These are phyloP conservation scores for Aphelinus atriplicis DNA, from an alignment of 1,140 invertebrate genomes.

Conservation along the genomic window DNA sequence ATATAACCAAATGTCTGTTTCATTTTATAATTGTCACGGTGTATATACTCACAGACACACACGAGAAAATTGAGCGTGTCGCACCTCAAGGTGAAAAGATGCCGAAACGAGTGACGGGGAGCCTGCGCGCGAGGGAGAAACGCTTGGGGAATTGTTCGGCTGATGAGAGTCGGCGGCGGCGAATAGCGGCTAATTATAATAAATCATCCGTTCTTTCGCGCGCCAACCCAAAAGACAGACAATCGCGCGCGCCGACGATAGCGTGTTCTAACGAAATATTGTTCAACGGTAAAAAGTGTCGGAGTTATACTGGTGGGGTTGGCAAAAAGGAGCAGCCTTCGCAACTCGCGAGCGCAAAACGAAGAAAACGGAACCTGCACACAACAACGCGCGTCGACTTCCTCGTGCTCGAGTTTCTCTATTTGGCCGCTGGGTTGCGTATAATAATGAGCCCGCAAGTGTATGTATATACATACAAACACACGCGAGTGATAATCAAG, in stretches of 20 bases:
- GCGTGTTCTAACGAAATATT: background rate
- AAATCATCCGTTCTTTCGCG: background rate
- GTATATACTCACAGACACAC: too few species aligned
- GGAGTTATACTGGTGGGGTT: background rate
- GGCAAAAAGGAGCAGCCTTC: background rate
- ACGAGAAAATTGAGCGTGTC: too few species aligned
- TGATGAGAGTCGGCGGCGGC: too few species aligned
- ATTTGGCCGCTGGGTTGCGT: slow-evolving; percentile 7
- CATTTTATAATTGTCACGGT: too few species aligned
- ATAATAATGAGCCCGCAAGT: background rate
- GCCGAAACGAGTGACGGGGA: too few species aligned
- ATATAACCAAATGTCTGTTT: too few species aligned
- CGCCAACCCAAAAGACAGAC: background rate
- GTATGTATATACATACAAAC: background rate
- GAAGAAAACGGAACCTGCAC: slow-evolving; percentile 14
- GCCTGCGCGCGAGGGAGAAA: too few species aligned
- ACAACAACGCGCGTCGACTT: slow-evolving; percentile 12
- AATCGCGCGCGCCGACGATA: background rate
- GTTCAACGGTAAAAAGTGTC: slow-evolving; percentile 9
- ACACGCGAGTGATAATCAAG: background rate
- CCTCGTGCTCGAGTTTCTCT: slow-evolving; percentile 16
- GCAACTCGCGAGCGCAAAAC: background rate
- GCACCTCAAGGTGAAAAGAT: too few species aligned
- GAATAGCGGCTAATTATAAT: slow-evolving; percentile 1
- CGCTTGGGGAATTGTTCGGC: too few species aligned